Base-by-base conservation (phyloP, 2,113 vertebrate species). In the Thunnus maccoyii region DNA sequence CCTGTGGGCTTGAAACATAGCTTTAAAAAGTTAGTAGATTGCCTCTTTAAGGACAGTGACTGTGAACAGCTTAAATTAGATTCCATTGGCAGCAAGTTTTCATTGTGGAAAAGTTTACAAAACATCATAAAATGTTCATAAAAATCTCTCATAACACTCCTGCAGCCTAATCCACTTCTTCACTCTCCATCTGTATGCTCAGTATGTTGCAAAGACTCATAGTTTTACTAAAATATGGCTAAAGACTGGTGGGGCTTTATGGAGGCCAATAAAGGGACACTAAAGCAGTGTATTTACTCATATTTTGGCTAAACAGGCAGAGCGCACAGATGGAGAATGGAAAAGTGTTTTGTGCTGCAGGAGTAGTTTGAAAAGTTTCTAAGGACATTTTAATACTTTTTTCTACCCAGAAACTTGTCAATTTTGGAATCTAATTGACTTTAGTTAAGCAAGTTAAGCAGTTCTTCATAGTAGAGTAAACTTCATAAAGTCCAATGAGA, bases 281-380 rank as follows among this genome's bases (percentile, higher is more conserved):
- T 41, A 64, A 65, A 72, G 47, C 67, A 22, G 14, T 66, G 15
- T 5, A 83, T 72, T 83, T 61, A 55, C 68, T 61, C 52, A 47
- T 54, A 50, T 73, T 62, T 78, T 68, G 75, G 61, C 54, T 68
- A 78, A 72, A 68, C 55, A 67, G 27, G 50, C 46, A 48, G 55
- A 32, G 9, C 3, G 14, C 58, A 60, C 66, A 80, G 77, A 85
- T 72, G 61, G 66, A 76, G 47, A 80, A 54, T 20, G 18, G 46
- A 70, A 50, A 62, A 56, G 22, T 18, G 58, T 18, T 47, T 63
- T 47, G 25, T 52, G 54, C 30, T 17, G 47, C 13, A 32, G 32
- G 4, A 70, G 3, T 18, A 11, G 14, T 48, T 61, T 52, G 1
- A 57, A 17, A 57, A 61, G 54, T 61, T 67, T 62, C 9, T 20